These are phyloP conservation scores for Trichogramma evanescens DNA, from an alignment of 2,888 invertebrate species.

Conservation along the genomic window DNA sequence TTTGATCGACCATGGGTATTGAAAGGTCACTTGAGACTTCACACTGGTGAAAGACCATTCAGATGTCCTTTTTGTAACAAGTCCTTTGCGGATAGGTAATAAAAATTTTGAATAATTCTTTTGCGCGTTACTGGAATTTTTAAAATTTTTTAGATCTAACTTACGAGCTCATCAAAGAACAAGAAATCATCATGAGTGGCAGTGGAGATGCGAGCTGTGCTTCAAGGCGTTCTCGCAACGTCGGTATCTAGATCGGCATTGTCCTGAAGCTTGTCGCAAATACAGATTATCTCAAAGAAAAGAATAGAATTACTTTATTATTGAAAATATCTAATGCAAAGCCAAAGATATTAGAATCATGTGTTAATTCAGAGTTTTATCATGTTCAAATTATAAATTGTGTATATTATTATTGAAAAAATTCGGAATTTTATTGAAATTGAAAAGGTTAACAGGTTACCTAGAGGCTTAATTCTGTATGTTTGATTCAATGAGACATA, in stretches of 20 bases:
- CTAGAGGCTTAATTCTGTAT: too few species aligned
- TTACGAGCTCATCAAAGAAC: conserved; percentile 67
- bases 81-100: conserved; percentile 61
- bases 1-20: conserved; percentile 67
- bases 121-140: not conserved
- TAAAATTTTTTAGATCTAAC: conserved; percentile 53
- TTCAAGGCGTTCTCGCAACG: conserved; percentile 65
- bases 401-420: too few species aligned
- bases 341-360: too few species aligned
- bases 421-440: too few species aligned
- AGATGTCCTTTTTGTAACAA: conserved; percentile 61
- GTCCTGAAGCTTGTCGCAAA: conserved; percentile 60
- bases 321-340: not conserved
- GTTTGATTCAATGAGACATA: too few species aligned
- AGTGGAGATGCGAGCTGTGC: conserved; percentile 60
- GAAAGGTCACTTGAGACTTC: conserved; percentile 61
- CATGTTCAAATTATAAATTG: too few species aligned
- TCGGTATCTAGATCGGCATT: conserved; percentile 60
- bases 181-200: conserved; percentile 63
- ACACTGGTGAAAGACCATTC: conserved; percentile 66
- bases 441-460: too few species aligned
- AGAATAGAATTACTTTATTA: conserved; percentile 21
- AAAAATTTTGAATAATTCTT: conserved; percentile 11
- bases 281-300: conserved; percentile 48
- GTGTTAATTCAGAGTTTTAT: too few species aligned